These are phyloP conservation scores for Caracal caracal DNA, from an alignment of 2,113 vertebrate species.

Conservation along the genomic window DNA sequence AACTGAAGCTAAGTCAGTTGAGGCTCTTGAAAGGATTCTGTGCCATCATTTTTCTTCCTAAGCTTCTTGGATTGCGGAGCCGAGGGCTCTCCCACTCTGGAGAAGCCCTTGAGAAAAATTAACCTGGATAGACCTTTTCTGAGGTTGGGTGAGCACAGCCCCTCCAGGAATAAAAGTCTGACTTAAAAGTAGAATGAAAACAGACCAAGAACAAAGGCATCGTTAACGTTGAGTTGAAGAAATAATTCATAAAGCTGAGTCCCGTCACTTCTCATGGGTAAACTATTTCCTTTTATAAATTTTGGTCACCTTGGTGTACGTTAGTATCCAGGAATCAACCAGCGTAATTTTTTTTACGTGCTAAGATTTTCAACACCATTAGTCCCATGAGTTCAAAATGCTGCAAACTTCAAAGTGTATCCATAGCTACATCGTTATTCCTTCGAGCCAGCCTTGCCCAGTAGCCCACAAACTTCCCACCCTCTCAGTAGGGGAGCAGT, in stretches of 20 bases:
- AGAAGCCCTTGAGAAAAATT: not conserved
- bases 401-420: conserved; percentile 27
- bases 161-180: conserved; percentile 23
- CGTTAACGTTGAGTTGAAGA: conserved; percentile 54
- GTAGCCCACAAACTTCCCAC: not conserved
- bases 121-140: not conserved
- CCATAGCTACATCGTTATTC: not conserved
- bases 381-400: conserved; percentile 31
- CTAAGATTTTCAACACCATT: conserved; percentile 53
- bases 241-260: conserved; percentile 49
- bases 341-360: conserved; percentile 49
- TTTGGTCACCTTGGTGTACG: conserved; percentile 26
- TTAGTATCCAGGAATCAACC: not conserved
- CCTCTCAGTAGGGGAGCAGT: not conserved
- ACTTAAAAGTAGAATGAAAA: conserved; percentile 52
- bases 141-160: not conserved
- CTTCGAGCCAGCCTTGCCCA: not conserved
- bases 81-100: not conserved
- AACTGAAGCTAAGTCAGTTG: not conserved
- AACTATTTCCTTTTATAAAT: conserved; percentile 59
- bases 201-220: conserved; percentile 35
- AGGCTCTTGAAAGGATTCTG: not conserved
- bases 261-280: conserved; percentile 38
- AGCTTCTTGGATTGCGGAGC: not conserved
- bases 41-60: not conserved